Conservation (phyloP, 2,888 invertebrate genomes). For the Tachystola acroxantha region DNA sequence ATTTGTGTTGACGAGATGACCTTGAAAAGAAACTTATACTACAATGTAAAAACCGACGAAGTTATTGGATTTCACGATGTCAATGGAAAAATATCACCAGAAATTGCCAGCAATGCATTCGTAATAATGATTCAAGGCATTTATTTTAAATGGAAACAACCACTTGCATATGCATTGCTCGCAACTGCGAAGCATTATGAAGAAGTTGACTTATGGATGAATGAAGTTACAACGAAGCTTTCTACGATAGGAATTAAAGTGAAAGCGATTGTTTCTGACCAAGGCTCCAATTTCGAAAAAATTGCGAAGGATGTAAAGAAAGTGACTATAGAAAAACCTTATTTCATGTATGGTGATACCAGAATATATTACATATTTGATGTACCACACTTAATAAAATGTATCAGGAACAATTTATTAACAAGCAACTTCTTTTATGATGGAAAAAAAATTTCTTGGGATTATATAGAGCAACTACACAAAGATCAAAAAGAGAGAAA, state of each 20-base stretch:
- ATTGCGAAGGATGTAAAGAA: slow-evolving; percentile 20
- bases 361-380: slow-evolving; percentile 20
- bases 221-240: slow-evolving; percentile 20
- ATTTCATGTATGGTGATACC: slow-evolving; percentile 9
- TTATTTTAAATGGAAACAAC: slow-evolving; percentile 22
- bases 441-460: slow-evolving; percentile 17
- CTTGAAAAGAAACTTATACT: slow-evolving; percentile 21
- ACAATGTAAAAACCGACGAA: slow-evolving; percentile 20
- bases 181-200: slow-evolving; percentile 15
- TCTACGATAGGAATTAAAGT: slow-evolving; percentile 17
- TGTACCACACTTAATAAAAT: slow-evolving; percentile 19
- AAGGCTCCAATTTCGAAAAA: slow-evolving; percentile 23
- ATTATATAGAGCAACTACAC: slow-evolving; percentile 16
- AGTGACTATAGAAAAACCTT: slow-evolving; percentile 19
- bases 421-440: slow-evolving; percentile 6
- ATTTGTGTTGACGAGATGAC: slow-evolving; percentile 15
- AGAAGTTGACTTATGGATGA: slow-evolving; percentile 19
- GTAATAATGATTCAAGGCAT: slow-evolving; percentile 21
- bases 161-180: slow-evolving; percentile 20
- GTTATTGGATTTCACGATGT: slow-evolving; percentile 28
- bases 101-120: slow-evolving; percentile 12
- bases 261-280: slow-evolving; percentile 22
- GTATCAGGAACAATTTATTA: slow-evolving; percentile 12
- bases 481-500: slow-evolving; percentile 12
- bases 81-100: slow-evolving; percentile 17